Conservation (phyloP, 1,140 invertebrate genomes). For the Elymnias hypermnestra region DNA sequence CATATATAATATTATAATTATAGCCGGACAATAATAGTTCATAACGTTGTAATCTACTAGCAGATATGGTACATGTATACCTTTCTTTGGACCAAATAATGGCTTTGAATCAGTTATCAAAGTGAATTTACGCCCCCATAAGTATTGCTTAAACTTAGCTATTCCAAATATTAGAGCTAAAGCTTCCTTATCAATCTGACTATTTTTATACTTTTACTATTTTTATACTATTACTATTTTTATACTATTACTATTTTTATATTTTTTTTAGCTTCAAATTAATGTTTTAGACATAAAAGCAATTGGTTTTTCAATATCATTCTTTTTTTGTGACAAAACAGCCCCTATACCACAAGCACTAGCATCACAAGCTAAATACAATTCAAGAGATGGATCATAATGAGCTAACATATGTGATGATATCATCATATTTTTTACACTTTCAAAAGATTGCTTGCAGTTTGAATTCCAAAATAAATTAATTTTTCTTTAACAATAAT, state of each 20-base stretch:
- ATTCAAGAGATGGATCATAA: not conserved
- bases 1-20: slow-evolving; percentile 12
- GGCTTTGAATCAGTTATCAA: not conserved
- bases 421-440: not conserved
- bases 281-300: not conserved
- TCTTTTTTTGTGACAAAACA: not conserved
- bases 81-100: slow-evolving; percentile 3
- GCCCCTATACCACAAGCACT: not conserved
- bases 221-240: no score
- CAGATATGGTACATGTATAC: slow-evolving; percentile 8
- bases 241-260: no score
- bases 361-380: not conserved
- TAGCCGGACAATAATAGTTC: slow-evolving; percentile 10
- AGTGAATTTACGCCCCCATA: no score
- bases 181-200: slow-evolving; percentile 15
- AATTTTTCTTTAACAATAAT: slow-evolving; percentile 5
- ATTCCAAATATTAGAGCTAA: slow-evolving; percentile 11
- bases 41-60: slow-evolving; percentile 4
- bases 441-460: not conserved
- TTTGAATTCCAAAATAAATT: slow-evolving; percentile 4
- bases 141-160: slow-evolving; percentile 13
- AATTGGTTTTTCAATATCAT: not conserved
- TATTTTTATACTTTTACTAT: no score
- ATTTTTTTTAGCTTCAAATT: not conserved
- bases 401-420: slow-evolving; percentile 6